Percentiles rank a stretch among this genome's conserved stretches.
These are phyloP conservation scores for Subanguina moxae DNA, from an alignment of 1,140 invertebrate species.

Conservation along the genomic window DNA sequence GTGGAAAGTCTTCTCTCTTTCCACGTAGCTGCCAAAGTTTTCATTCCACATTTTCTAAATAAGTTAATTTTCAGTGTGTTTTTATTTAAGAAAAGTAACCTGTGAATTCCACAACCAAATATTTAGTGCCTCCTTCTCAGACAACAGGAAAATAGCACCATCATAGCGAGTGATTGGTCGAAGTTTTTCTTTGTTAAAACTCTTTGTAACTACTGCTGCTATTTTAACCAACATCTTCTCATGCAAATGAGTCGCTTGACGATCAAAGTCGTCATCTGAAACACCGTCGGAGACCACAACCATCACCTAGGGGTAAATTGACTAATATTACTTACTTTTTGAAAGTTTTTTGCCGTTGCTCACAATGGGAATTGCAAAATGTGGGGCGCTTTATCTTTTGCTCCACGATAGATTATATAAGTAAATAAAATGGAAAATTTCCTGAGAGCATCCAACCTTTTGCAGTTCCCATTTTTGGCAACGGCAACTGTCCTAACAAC, in stretches of 20 bases:
- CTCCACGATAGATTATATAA: no score
- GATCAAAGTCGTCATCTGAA: slow-evolving; percentile 54
- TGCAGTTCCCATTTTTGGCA: no score
- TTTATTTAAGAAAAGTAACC: slow-evolving; percentile 19
- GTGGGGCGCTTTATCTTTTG: no score
- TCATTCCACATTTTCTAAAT: slow-evolving; percentile 49
- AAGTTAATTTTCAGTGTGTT: no score
- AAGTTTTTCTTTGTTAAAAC: slow-evolving; percentile 50
- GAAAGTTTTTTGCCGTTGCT: no score
- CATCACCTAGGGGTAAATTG: slow-evolving; percentile 38
- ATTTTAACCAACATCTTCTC: slow-evolving; percentile 46
- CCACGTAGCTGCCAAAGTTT: slow-evolving; percentile 45
- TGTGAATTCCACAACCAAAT: slow-evolving; percentile 55
- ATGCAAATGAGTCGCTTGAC: slow-evolving; percentile 46
- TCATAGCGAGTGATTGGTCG: slow-evolving; percentile 51
- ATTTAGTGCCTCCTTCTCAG: slow-evolving; percentile 49
- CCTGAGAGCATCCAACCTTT: no score
- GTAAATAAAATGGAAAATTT: no score
- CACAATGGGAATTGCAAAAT: no score
- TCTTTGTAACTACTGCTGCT: slow-evolving; percentile 47
- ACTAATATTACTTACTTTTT: no score
- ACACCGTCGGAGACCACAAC: slow-evolving; percentile 50
- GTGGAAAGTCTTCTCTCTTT: slow-evolving; percentile 36
- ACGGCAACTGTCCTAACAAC: no score
- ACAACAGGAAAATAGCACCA: slow-evolving; percentile 45